Evolutionary conservation across 2,113 vertebrate genomes (phyloP), one percentile per base, ranked within the genome.

Genomic region (Sinosuthora webbiana): DNA sequence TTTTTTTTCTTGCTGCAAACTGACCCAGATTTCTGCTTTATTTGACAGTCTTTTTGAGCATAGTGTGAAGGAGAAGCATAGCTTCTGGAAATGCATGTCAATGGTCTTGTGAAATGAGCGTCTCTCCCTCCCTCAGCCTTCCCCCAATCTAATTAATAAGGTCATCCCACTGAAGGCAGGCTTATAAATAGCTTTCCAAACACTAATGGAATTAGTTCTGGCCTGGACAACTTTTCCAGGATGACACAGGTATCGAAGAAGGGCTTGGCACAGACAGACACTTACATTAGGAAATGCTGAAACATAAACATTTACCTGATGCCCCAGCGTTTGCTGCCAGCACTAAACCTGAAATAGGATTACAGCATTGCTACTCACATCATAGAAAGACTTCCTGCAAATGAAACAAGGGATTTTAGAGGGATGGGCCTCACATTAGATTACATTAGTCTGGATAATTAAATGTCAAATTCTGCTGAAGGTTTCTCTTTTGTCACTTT

Each of bases 141-240:
- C 83, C 53, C 42, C 33, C 52, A 76, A 0, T 39, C 73, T 89
- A 93, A 85, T 95, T 93, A 87, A 67, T 87, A 92, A 96, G 79
- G 90, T 92, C 81, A 69, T 89, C 70, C 60, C 93, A 84, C 90
- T 89, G 93, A 96, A 97, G 89, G 3, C 41, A 96, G 80, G 50
- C 65, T 96, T 95, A 92, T 89, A 97, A 97, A 96, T 97, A 97
- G 90, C 96, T 97, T 97, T 92, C 83, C 64, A 89, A 82, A 88
- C 77, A 87, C 78, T 96, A 96, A 96, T 89, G 94, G 79, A 96
- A 97, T 97, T 97, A 97, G 76, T 91, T 97, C 93, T 95, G 93
- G 53, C 49, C 83, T 71, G 44, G 80, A 53, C 89, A 90, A 78
- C 88, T 85, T 97, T 88, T 95, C 45, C 64, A 84, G 92, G 93